A percentile compares a stretch with the other conserved stretches of the same genome.
Evolutionary conservation across 2,113 vertebrate species (phyloP).

Genomic region (Tenrec ecaudatus): DNA sequence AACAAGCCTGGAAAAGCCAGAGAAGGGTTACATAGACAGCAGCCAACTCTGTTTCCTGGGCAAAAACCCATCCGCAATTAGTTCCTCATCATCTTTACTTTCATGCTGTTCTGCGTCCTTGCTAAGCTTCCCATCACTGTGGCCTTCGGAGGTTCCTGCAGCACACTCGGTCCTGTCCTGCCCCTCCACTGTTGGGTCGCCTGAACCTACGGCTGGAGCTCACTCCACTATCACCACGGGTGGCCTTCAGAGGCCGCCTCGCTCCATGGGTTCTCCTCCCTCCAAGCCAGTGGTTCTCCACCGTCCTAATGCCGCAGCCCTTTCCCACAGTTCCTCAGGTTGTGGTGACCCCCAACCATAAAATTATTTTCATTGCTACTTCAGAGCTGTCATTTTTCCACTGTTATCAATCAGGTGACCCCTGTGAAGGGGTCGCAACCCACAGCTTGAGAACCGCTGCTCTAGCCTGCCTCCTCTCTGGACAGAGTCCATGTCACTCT

Average conservation of each 20-base stretch:
- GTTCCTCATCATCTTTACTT: neutral
- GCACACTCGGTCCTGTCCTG: neutral
- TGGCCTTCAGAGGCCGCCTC: too few species aligned
- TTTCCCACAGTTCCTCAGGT: too few species aligned
- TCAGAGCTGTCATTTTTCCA: too few species aligned
- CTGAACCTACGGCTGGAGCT: neutral
- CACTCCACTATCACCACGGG: fast-evolving
- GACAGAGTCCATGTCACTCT: neutral
- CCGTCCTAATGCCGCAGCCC: too few species aligned
- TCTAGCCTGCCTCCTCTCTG: neutral
- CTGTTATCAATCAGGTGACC: too few species aligned
- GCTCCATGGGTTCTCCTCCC: too few species aligned
- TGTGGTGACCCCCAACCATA: too few species aligned
- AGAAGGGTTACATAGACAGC: neutral
- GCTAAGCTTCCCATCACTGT: fast-evolving
- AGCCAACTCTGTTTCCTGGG: neutral
- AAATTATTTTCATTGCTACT: too few species aligned
- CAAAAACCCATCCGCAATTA: neutral
- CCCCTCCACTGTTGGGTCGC: neutral
- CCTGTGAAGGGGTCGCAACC: too few species aligned
- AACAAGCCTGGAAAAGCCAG: neutral
- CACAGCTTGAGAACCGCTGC: too few species aligned
- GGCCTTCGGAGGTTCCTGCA: neutral
- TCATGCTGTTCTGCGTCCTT: neutral
- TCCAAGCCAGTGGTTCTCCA: too few species aligned